Conservation (phyloP, 1,140 invertebrate species). For the Oncopodura yosiiana region DNA sequence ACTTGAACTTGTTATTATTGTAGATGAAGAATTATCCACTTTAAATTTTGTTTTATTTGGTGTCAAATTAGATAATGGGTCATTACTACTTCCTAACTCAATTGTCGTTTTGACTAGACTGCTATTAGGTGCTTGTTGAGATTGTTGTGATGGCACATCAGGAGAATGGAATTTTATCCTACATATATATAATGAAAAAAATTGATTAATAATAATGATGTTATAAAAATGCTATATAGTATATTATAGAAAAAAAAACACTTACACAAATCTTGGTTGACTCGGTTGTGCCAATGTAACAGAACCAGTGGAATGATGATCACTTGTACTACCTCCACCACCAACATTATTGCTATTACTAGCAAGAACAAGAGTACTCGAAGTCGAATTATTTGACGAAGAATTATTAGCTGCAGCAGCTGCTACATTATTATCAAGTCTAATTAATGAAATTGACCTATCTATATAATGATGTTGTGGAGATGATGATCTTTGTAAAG, state of each 20-base stretch:
- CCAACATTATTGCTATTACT: neutral
- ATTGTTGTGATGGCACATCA: slow-evolving; percentile 10
- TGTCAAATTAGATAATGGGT: slow-evolving; percentile 18
- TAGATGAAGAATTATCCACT: slow-evolving; percentile 8
- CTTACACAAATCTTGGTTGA: slow-evolving; percentile 2
- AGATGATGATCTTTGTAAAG: slow-evolving; percentile 27
- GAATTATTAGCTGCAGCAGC: neutral
- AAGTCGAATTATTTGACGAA: neutral
- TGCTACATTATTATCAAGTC: slow-evolving; percentile 28
- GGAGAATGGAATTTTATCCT: slow-evolving; percentile 33
- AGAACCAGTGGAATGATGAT: slow-evolving; percentile 3
- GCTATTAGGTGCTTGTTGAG: neutral
- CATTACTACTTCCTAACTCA: slow-evolving; percentile 30
- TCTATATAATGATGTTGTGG: slow-evolving; percentile 33
- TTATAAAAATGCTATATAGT: neutral
- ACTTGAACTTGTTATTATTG: too few species aligned
- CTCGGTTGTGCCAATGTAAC: slow-evolving; percentile 3
- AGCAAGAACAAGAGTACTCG: neutral
- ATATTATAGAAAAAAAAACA: neutral
- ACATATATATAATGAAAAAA: neutral
- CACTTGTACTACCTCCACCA: slow-evolving; percentile 3
- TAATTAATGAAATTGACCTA: slow-evolving; percentile 31
- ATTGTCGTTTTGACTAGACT: slow-evolving; percentile 29
- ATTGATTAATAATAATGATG: neutral
- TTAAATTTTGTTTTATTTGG: slow-evolving; percentile 24